phyloP scores from a whole-genome alignment of 2,113 vertebrate species.

The Thamnaconus septentrionalis region DNA sequence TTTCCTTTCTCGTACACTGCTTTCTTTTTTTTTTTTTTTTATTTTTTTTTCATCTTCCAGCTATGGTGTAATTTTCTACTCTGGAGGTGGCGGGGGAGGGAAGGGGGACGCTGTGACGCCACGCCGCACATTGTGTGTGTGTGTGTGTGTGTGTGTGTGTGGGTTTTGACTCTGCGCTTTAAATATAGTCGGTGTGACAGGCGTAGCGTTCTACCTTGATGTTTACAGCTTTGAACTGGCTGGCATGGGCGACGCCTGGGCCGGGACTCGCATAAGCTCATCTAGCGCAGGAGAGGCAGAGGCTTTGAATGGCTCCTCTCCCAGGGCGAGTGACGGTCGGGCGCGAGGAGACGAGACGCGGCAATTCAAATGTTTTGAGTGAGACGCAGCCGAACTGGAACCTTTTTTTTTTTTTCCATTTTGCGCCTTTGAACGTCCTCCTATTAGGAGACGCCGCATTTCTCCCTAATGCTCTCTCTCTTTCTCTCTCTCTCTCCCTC shows the following conservation, averaged over 20 bases:
- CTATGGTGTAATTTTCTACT: conserved; percentile 48
- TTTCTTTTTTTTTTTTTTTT: conserved; percentile 36
- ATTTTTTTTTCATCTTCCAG: conserved; percentile 36
- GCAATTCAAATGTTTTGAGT: conserved; percentile 64
- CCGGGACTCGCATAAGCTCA: conserved; percentile 70
- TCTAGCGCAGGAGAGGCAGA: conserved; percentile 66
- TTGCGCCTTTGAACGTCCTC: conserved; percentile 54
- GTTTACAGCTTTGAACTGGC: conserved; percentile 73
- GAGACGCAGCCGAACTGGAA: conserved; percentile 53
- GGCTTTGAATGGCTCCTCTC: conserved; percentile 63
- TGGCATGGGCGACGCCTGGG: conserved; percentile 59
- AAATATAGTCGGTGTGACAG: conserved; percentile 70
- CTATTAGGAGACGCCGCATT: conserved; percentile 32
- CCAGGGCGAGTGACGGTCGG: conserved; percentile 50
- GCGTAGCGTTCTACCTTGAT: conserved; percentile 75
- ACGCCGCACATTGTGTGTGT: conserved; percentile 10
- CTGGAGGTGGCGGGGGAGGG: not conserved
- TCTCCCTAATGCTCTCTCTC: not conserved
- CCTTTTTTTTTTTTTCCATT: conserved; percentile 24
- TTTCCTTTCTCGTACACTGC: conserved; percentile 22
- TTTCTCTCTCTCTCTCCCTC: not conserved
- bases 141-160: too few relatives aligned
- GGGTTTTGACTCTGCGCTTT: conserved; percentile 41
- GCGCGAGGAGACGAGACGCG: conserved; percentile 32
- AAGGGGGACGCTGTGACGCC: conserved; percentile 22